Percentiles rank a stretch among this genome's conserved stretches.
Evolutionary conservation across 1,140 invertebrate species (phyloP).

Genomic region (Lordiphosa collinella): DNA sequence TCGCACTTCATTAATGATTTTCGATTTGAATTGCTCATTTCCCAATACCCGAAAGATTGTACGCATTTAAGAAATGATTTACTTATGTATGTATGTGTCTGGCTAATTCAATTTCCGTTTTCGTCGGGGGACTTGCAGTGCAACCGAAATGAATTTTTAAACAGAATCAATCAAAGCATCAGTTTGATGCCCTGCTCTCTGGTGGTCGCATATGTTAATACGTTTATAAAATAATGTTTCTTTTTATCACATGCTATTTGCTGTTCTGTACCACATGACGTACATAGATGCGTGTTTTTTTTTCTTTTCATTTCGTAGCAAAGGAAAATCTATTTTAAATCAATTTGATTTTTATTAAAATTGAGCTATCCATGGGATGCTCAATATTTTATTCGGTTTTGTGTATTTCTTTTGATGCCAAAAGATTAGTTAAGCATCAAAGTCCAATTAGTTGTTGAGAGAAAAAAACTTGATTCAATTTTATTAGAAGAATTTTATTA

Average conservation of each 20-base stretch:
- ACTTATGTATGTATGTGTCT: conserved; percentile 2
- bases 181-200: conserved; percentile 5
- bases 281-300: conserved; percentile 31
- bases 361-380: conserved; percentile 1
- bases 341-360: conserved; percentile 39
- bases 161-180: conserved; percentile 57
- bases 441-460: conserved; percentile 34
- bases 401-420: neutral
- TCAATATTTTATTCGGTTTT: conserved; percentile 9
- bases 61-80: conserved; percentile 33
- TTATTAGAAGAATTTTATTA: conserved; percentile 15
- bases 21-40: conserved; percentile 16
- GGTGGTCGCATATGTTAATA: neutral
- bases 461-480: conserved; percentile 20
- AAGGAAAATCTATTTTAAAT: conserved; percentile 54
- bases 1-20: conserved; percentile 64
- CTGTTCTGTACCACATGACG: conserved; percentile 38
- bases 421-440: conserved; percentile 40
- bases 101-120: conserved; percentile 53
- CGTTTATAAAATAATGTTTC: conserved; percentile 7
- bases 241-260: conserved; percentile 46
- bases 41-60: conserved; percentile 12
- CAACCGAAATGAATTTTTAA: conserved; percentile 22
- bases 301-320: conserved; percentile 12
- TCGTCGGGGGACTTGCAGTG: conserved; percentile 6